Evolutionary conservation across 2,888 invertebrate genomes (phyloP).

Genomic region (Acleris sparsana): DNA sequence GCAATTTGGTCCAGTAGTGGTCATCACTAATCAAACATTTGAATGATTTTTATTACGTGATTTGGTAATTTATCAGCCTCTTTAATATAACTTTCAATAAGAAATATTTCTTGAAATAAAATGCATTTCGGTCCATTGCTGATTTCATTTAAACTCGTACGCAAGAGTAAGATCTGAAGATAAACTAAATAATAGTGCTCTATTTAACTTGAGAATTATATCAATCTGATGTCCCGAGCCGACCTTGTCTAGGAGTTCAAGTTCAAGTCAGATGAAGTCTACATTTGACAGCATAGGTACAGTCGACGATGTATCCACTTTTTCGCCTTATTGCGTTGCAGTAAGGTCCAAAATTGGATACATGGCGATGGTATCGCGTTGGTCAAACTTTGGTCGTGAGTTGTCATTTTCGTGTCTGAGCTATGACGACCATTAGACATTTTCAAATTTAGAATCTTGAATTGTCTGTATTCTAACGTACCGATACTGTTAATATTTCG

Average conservation of each 20-base stretch:
- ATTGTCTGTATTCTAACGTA: not conserved
- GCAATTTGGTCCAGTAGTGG: too few relatives aligned
- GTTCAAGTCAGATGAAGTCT: slow-evolving; percentile 49
- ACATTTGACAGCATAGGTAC: slow-evolving; percentile 57
- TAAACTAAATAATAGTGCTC: slow-evolving; percentile 19
- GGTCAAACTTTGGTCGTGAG: slow-evolving; percentile 61
- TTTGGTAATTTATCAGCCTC: too few relatives aligned
- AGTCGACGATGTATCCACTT: too few relatives aligned
- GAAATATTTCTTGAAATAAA: not conserved
- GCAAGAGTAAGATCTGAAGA: slow-evolving; percentile 32
- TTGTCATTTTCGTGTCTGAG: slow-evolving; percentile 67
- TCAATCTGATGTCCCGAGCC: slow-evolving; percentile 53
- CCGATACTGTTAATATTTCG: too few relatives aligned
- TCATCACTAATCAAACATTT: too few relatives aligned
- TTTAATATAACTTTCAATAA: too few relatives aligned
- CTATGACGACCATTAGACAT: slow-evolving; percentile 37
- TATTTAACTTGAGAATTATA: slow-evolving; percentile 42
- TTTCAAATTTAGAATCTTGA: slow-evolving; percentile 15
- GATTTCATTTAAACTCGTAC: slow-evolving; percentile 1
- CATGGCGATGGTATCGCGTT: slow-evolving; percentile 50
- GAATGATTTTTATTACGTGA: too few relatives aligned
- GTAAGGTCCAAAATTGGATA: too few relatives aligned
- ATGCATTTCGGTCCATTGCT: not conserved
- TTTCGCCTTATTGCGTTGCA: too few relatives aligned
- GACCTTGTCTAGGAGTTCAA: slow-evolving; percentile 58